Evolutionary conservation across 2,888 invertebrate genomes (phyloP).

Genomic region (Zygothrica quintamaculata): DNA sequence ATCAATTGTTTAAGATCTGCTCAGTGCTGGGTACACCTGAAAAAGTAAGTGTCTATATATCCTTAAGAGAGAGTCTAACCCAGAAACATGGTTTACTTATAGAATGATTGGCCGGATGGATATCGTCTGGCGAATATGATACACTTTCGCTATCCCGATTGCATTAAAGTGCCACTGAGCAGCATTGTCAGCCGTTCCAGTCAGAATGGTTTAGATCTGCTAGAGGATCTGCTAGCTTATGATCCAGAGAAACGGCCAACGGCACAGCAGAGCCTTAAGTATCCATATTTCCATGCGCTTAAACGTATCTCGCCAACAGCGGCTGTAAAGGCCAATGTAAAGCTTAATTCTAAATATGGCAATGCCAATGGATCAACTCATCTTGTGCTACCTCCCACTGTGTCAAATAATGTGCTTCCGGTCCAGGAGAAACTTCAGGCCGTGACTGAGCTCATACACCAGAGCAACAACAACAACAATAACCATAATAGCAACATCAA

Average conservation of each 20-base stretch:
- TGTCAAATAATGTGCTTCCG: slow-evolving; percentile 82
- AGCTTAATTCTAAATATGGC: slow-evolving; percentile 74
- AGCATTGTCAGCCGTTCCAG: slow-evolving; percentile 93
- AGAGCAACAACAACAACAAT: slow-evolving; percentile 58
- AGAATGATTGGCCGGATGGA: slow-evolving; percentile 98
- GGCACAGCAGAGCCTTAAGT: slow-evolving; percentile 94
- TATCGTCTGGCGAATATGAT: slow-evolving; percentile 95
- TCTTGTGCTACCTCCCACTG: slow-evolving; percentile 55
- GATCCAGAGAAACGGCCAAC: slow-evolving; percentile 96
- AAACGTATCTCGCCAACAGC: slow-evolving; percentile 83
- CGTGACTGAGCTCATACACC: slow-evolving; percentile 76
- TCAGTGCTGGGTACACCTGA: slow-evolving; percentile 96
- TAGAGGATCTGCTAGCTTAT: slow-evolving; percentile 95
- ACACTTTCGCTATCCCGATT: slow-evolving; percentile 98
- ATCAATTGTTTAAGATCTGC: slow-evolving; percentile 97
- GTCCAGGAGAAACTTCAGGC: slow-evolving; percentile 80
- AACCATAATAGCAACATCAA: slow-evolving; percentile 59
- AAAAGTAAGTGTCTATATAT: slow-evolving; percentile 86
- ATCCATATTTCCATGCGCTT: slow-evolving; percentile 84
- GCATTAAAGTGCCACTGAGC: slow-evolving; percentile 91
- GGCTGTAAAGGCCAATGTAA: slow-evolving; percentile 77
- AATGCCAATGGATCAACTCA: slow-evolving; percentile 36
- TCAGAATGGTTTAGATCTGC: slow-evolving; percentile 91
- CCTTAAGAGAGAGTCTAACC: background rate
- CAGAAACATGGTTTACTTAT: slow-evolving; percentile 2